phyloP scores from a whole-genome alignment of 1,140 invertebrate species.

The Drosophila guanche region DNA sequence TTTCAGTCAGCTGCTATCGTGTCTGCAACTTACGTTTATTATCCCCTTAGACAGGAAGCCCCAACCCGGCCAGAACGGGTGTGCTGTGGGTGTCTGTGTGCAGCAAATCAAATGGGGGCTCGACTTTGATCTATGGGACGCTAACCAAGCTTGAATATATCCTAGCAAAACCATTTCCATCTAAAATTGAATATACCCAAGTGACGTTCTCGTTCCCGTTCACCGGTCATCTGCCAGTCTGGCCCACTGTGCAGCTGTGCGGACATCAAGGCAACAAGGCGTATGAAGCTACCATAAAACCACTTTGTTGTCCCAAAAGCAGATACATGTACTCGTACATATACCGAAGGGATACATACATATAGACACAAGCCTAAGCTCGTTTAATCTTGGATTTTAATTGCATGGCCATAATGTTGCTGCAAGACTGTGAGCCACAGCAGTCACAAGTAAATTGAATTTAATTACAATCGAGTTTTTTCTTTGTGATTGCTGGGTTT shows the following conservation, averaged over 20 bases:
- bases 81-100: slow-evolving; percentile 7
- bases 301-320: slow-evolving; percentile 61
- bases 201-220: no score
- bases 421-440: slow-evolving; percentile 38
- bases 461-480: slow-evolving; percentile 73
- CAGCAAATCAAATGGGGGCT: slow-evolving; percentile 15
- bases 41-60: slow-evolving; percentile 26
- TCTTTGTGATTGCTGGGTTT: slow-evolving; percentile 72
- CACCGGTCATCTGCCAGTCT: slow-evolving; percentile 9
- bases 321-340: slow-evolving; percentile 8
- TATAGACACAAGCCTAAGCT: slow-evolving; percentile 45
- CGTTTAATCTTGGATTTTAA: slow-evolving; percentile 79
- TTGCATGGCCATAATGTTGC: slow-evolving; percentile 69
- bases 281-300: slow-evolving; percentile 66
- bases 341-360: slow-evolving; percentile 15
- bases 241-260: slow-evolving; percentile 47
- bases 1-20: slow-evolving; percentile 52
- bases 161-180: no score
- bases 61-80: slow-evolving; percentile 4
- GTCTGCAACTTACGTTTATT: slow-evolving; percentile 56
- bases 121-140: slow-evolving; percentile 45
- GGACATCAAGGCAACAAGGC: slow-evolving; percentile 43
- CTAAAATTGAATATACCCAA: no score
- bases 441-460: slow-evolving; percentile 76
- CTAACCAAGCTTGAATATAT: slow-evolving; percentile 11